Percentiles rank a stretch among this genome's conserved stretches.
These are phyloP conservation scores for Eulithis testata DNA, from an alignment of 2,888 invertebrate genomes.

Conservation along the genomic window DNA sequence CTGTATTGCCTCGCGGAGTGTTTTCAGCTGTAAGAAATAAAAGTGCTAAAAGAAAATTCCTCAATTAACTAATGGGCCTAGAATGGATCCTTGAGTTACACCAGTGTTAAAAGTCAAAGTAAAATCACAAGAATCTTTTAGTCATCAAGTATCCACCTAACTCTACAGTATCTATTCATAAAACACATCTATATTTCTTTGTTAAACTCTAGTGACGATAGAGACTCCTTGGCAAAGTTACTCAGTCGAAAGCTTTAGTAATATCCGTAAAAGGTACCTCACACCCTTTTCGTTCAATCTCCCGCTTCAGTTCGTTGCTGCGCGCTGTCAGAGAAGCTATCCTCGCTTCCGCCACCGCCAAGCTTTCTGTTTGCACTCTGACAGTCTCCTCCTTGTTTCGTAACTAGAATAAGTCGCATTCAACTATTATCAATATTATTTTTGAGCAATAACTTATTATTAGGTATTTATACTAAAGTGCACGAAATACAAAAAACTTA, in stretches of 20 bases:
- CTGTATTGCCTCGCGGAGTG: constrained; percentile 45
- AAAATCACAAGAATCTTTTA: too few relatives aligned
- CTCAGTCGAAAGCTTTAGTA: constrained; percentile 8
- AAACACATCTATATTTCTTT: background rate
- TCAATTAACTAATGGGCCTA: background rate
- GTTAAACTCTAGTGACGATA: background rate
- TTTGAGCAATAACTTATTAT: too few relatives aligned
- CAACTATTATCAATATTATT: too few relatives aligned
- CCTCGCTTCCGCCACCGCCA: constrained; percentile 68
- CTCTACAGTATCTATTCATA: background rate
- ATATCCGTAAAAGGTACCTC: constrained; percentile 48
- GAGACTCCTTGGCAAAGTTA: background rate
- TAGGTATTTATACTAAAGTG: too few relatives aligned
- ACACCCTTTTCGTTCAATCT: constrained; percentile 51
- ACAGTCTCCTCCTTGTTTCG: constrained; percentile 75
- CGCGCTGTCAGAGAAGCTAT: constrained; percentile 58
- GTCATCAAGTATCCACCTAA: too few relatives aligned
- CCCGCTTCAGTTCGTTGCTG: constrained; percentile 46
- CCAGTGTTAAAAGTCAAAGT: background rate
- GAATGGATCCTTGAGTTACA: constrained; percentile 13
- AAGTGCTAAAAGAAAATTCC: background rate
- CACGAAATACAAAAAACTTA: too few relatives aligned
- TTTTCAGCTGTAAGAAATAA: constrained; percentile 43
- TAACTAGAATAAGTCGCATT: constrained; percentile 50
- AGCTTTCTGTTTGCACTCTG: constrained; percentile 67